Evolutionary conservation across 2,888 invertebrate genomes (phyloP).

Genomic region (Polietes domitor): DNA sequence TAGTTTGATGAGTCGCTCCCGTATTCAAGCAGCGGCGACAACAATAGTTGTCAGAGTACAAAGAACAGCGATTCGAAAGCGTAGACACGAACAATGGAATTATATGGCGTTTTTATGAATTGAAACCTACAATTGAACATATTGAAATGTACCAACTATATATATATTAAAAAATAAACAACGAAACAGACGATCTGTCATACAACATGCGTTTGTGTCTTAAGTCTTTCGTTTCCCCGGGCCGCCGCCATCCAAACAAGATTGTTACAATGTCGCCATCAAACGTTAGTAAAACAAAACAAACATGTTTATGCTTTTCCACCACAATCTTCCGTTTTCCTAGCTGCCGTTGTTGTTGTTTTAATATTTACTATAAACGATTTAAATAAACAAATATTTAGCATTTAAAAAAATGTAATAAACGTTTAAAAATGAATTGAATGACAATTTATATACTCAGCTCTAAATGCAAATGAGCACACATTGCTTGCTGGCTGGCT

Average conservation of each 20-base stretch:
- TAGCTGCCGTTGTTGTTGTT: not conserved
- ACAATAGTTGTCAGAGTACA: not conserved
- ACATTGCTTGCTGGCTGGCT: not conserved
- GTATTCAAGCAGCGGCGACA: not conserved
- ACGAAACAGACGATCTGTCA: no score
- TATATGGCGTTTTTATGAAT: no score
- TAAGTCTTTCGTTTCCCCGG: not conserved
- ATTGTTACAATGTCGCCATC: not conserved
- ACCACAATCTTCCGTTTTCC: not conserved
- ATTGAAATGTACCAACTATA: not conserved
- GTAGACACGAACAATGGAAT: not conserved
- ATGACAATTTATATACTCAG: conserved; percentile 44
- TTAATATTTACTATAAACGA: not conserved
- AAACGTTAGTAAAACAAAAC: not conserved
- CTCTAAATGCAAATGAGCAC: conserved; percentile 32
- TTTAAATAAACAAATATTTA: conserved; percentile 39
- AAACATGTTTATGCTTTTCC: not conserved
- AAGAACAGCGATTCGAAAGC: not conserved
- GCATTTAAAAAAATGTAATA: conserved; percentile 37
- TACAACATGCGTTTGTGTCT: conserved; percentile 3
- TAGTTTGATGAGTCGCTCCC: conserved; percentile 46
- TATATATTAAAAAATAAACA: no score
- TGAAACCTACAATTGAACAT: no score
- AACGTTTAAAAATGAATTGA: conserved; percentile 30
- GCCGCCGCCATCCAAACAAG: not conserved